Conservation (phyloP, 2,113 vertebrate species). For the Danio rerio region GRCz12tu NC_133197.1:15118001-15118500, state of each 20-base stretch:
- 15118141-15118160: slow-evolving; percentile 45
- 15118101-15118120: slow-evolving; percentile 25
- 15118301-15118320: background rate
- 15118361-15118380: background rate
- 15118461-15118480: too few species aligned
- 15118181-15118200: slow-evolving; percentile 43
- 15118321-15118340: background rate
- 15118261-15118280: background rate
- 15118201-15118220: slow-evolving; percentile 21
- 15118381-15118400: background rate
- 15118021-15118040: slow-evolving; percentile 16
- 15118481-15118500: too few species aligned
- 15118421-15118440: too few species aligned
- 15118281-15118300: too few species aligned
- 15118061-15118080: slow-evolving; percentile 40
- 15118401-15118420: too few species aligned
- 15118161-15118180: slow-evolving; percentile 44
- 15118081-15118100: slow-evolving; percentile 39
- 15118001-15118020: slow-evolving; percentile 42
- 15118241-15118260: background rate
- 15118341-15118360: background rate
- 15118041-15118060: slow-evolving; percentile 24
- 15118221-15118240: background rate
- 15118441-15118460: too few species aligned
- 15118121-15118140: slow-evolving; percentile 45